Base-by-base conservation (phyloP, 64 coral and sea anemone genomes). In the Dendrophyllia cribrosa region DNA sequence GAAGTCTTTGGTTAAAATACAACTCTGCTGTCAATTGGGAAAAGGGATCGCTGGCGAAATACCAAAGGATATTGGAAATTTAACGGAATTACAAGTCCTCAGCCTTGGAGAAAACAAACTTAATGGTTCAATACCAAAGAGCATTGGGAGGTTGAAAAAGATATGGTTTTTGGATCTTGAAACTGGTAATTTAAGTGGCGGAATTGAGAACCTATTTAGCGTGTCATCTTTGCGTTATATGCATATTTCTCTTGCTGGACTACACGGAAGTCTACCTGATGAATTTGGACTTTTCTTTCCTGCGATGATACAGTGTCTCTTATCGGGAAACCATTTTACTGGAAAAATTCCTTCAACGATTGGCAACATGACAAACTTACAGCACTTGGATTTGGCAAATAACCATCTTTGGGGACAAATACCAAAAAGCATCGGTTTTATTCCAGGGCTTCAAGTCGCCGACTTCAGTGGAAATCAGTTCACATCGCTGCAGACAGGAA, bases 1-100 rank as follows among this genome's bases (percentile, higher is more conserved):
- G 50, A 90, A 59, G 13, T 73, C 55, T 70, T 48, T 96, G 26
- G 78, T 90, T 12, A 96, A 93, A 71, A 74, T 96, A 44, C 95
- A 96, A 68, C 44, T 96, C 15, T 93, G 95, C 49, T 96, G 94
- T 83, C 94, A 96, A 48, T 21, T 66, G 15, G 87, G 91, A n/a
- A 15, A 55, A 2, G 87, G 91, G 3, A 43, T 96, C 49, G 59
- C 61, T 5, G 95, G 95, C 4, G 52, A 49, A 72, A 90, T 96
- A 49, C 95, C 95, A 49, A 22, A 49, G n/a, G 68, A 71, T 46
- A 93, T 96, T 75, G 95, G 95, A 1, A 89, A 90, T 43, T 86
- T 96, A 45, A 89, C 72, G 3, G 73, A 96, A 21, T 78, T 96
- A 21, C 91, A 80, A 52, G 95, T 96, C 7, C 52, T 96, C 0